phyloP scores from a whole-genome alignment of 2,113 vertebrate genomes.

The Verasper variegatus region DNA sequence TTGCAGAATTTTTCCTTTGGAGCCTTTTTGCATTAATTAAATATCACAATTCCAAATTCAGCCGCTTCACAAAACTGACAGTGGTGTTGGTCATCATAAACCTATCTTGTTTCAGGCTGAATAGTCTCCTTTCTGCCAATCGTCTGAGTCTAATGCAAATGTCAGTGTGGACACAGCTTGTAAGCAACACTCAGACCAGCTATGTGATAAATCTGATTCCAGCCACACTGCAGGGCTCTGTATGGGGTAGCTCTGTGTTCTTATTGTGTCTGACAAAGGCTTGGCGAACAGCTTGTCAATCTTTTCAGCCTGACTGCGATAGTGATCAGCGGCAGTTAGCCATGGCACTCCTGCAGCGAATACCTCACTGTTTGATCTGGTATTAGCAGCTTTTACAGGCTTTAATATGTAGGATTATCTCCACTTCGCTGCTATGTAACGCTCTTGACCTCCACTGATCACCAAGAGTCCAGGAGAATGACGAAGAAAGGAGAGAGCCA shows the following conservation, averaged over 20 bases:
- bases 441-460: slow-evolving; percentile 70
- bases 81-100: neutral
- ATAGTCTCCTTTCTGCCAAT: neutral
- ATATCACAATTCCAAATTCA: no score
- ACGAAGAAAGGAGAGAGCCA: slow-evolving; percentile 17
- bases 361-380: slow-evolving; percentile 72
- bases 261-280: slow-evolving; percentile 49
- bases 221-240: slow-evolving; percentile 3
- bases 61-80: no score
- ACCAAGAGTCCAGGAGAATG: slow-evolving; percentile 28
- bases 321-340: slow-evolving; percentile 47
- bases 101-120: neutral
- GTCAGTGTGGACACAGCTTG: neutral
- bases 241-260: slow-evolving; percentile 1
- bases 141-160: neutral
- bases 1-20: neutral
- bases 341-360: slow-evolving; percentile 52
- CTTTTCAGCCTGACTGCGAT: slow-evolving; percentile 26
- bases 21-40: no score
- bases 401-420: slow-evolving; percentile 79
- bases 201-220: slow-evolving; percentile 22
- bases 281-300: slow-evolving; percentile 15
- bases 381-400: slow-evolving; percentile 69
- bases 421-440: slow-evolving; percentile 60
- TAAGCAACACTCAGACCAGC: neutral